Conservation (phyloP, 2,113 vertebrate species). For the Marmota flaviventris region DNA sequence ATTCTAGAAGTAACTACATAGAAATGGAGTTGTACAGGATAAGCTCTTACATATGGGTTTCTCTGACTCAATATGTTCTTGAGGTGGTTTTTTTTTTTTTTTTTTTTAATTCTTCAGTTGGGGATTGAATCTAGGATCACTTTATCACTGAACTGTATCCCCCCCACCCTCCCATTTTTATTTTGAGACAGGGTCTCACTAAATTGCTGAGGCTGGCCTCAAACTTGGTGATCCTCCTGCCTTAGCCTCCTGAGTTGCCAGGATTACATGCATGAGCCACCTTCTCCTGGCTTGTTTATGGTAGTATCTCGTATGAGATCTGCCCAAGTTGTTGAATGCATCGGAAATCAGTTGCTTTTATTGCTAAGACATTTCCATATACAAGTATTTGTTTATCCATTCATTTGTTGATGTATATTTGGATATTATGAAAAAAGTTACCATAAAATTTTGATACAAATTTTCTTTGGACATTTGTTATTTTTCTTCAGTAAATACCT, state of each 20-base stretch:
- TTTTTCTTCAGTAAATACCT: constrained; percentile 39
- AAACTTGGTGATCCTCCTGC: too few species aligned
- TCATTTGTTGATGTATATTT: constrained; percentile 34
- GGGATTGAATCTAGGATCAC: too few species aligned
- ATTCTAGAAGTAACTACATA: constrained; percentile 9
- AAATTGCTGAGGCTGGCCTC: too few species aligned
- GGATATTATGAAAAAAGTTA: constrained; percentile 8
- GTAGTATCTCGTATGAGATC: neutral
- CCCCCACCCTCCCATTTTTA: too few species aligned
- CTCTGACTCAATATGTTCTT: constrained; percentile 42
- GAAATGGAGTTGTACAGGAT: neutral
- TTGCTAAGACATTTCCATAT: neutral
- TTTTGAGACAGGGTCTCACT: too few species aligned
- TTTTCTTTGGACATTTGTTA: neutral
- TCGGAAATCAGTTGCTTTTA: constrained; percentile 50
- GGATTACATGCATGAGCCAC: too few species aligned
- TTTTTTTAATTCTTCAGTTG: too few species aligned
- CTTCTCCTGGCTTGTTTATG: too few species aligned
- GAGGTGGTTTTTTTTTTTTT: too few species aligned
- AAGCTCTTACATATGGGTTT: neutral
- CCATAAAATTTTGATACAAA: neutral
- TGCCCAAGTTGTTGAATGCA: neutral
- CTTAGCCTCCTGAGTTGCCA: too few species aligned
- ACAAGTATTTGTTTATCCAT: neutral
- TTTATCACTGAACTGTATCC: too few species aligned